A percentile compares a stretch with the other conserved stretches of the same genome.
Conservation (phyloP, 2,888 invertebrate genomes). For the Blera fallax region DNA sequence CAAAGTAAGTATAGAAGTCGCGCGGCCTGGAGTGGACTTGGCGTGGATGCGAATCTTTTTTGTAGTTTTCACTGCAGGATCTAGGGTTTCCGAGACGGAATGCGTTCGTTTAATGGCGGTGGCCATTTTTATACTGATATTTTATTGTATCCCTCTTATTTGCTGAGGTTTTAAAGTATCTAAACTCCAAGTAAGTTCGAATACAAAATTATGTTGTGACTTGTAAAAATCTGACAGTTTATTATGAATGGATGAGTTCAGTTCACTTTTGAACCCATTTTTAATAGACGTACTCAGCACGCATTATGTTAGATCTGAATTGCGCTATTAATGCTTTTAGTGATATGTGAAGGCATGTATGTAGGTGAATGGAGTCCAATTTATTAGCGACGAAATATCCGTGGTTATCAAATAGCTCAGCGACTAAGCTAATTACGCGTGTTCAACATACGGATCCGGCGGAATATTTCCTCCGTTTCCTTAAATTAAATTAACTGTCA, state of each 20-base stretch:
- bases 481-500: too few relatives aligned
- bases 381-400: too few relatives aligned
- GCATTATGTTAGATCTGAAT: too few relatives aligned
- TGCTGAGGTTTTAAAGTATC: not conserved
- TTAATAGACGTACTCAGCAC: not conserved
- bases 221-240: conserved; percentile 21
- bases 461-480: too few relatives aligned
- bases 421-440: too few relatives aligned
- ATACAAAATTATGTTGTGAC: not conserved
- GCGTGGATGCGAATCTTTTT: conserved; percentile 79
- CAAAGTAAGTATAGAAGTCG: conserved; percentile 44
- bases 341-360: too few relatives aligned
- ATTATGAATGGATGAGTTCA: not conserved
- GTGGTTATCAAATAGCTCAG: too few relatives aligned
- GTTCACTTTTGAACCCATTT: not conserved
- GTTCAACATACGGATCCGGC: too few relatives aligned
- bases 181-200: not conserved
- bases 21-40: conserved; percentile 59
- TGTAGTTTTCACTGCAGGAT: conserved; percentile 67
- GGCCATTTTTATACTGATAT: conserved; percentile 32
- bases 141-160: not conserved
- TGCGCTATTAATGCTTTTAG: too few relatives aligned
- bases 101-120: conserved; percentile 71
- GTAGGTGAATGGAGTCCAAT: too few relatives aligned
- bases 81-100: conserved; percentile 74